Base-by-base conservation (phyloP, 2,113 vertebrate genomes). In the Chelonoidis abingdonii region DNA sequence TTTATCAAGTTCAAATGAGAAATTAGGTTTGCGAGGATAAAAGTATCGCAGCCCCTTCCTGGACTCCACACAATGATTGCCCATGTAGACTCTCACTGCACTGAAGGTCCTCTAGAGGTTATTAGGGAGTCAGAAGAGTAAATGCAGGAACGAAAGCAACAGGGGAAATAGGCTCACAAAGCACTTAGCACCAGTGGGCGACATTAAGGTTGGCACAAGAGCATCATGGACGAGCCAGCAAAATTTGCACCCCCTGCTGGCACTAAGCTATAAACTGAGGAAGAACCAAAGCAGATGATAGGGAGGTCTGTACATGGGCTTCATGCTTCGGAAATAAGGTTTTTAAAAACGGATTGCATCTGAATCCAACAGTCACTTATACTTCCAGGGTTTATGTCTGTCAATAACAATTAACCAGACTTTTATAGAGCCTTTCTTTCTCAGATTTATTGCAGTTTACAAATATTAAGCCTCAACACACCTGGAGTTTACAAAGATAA, bases 1-100 rank as follows among this genome's bases (percentile, higher is more conserved):
- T 76, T 90, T 94, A 93, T 59, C 38, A 95, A 50, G 80, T 72
- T 97, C 78, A 97, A 95, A 83, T 35, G 47, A 96, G 83, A 95
- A 93, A 92, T 10, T n/a, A 82, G 81, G 35, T 96, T 88, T 93
- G 80, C 41, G 49, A 54, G 76, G 90, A 72, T 8, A 83, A 85
- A 88, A 80, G 76, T 2, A 44, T 2, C 83, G 75, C 13, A 56
- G 53, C 44, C 59, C 54, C 53, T 44, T 16, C 49, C 59, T 14
- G 84, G 83, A 57, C 54, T 35, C 35, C 49, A 52, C 5, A 1
- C 3, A 82, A 89, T 50, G 86, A 90, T 54, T 92, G 94, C 86
- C 0, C 31, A 5, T 2, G 62, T 24, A 10, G 53, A 49, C 0
- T 96, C 82, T 72, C 93, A 38, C 29, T 16, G 53, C 8, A 6